Base-by-base conservation (phyloP, 92 coral and sea anemone genomes). In the Montipora capitata region DNA sequence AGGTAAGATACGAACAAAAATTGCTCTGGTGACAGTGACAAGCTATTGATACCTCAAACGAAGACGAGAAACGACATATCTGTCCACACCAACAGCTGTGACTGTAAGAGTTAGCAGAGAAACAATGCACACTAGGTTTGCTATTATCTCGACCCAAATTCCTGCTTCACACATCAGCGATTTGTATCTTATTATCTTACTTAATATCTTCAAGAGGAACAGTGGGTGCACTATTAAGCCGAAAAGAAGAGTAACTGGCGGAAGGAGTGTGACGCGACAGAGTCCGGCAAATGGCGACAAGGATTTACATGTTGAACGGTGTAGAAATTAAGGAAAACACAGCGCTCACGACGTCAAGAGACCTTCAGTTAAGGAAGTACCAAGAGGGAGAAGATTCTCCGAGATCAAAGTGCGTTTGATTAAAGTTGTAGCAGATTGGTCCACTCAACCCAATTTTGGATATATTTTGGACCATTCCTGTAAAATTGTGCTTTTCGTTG, bases 181-280 rank as follows among this genome's bases (percentile, higher is more conserved):
- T n/a, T 13, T 48, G 52, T 73, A 11, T 9, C 82, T 62, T 15
- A 73, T 74, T 1, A 64, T 74, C 48, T 64, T 73, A 27, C 35
- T 27, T 49, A 84, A 73, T 12, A 84, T 73, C 40, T 73, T 75
- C 62, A 51, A 54, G 74, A 84, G 61, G 39, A 74, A 74, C 5
- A 84, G 77, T 12, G 88, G 88, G 16, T 84, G 88, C 4, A 76
- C 88, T 13, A 74, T 62, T 15, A 84, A 65, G 5, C 81, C 81
- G 64, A 73, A 84, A 2, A 84, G 74, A 71, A 84, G 74, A 7
- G 59, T n/a, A 3, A 54, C 74, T 3, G 88, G 74, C 2, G 88
- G 88, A 27, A 27, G 35, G 35, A 7, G 88, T 68, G 62, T 84
- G 88, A 45, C 74, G 82, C 4, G 88, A 44, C 16, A 72, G 73